Conservation (phyloP, 2,797 vertebrate species). For the Lacerta bilineata region DNA sequence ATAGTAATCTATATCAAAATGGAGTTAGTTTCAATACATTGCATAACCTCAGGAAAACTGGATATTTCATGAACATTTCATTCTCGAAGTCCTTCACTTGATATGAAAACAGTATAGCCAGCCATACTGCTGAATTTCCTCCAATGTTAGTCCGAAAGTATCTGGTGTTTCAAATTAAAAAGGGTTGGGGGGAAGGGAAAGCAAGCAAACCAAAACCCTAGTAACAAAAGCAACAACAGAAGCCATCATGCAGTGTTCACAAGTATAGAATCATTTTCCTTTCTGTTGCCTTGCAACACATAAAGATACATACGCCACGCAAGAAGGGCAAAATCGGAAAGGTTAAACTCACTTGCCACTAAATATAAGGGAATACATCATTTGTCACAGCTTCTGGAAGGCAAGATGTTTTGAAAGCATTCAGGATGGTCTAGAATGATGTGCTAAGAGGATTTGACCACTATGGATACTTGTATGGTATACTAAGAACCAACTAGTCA, state of each 20-base stretch:
- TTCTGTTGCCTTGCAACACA: not conserved
- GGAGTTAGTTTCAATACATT: no score
- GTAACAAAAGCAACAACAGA: not conserved
- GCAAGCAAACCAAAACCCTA: not conserved
- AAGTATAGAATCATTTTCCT: not conserved
- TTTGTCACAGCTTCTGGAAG: no score
- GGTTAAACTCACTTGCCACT: no score
- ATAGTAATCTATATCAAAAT: constrained; percentile 46
- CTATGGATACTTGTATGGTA: no score
- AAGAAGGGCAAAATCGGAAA: not conserved
- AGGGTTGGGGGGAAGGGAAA: no score
- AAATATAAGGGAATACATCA: not conserved
- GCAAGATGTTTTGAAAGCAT: not conserved
- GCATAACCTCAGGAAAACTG: not conserved
- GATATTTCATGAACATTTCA: not conserved
- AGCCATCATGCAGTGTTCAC: not conserved
- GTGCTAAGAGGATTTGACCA: not conserved
- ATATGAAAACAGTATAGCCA: constrained; percentile 30
- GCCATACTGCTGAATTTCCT: not conserved
- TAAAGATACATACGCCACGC: not conserved
- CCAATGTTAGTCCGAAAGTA: not conserved
- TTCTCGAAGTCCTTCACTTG: constrained; percentile 43
- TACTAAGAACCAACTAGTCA: not conserved
- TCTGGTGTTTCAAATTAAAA: constrained; percentile 34
- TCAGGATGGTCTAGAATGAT: not conserved